These are phyloP conservation scores for Amphilophus citrinellus DNA, from an alignment of 2,113 vertebrate genomes.

Conservation along the genomic window DNA sequence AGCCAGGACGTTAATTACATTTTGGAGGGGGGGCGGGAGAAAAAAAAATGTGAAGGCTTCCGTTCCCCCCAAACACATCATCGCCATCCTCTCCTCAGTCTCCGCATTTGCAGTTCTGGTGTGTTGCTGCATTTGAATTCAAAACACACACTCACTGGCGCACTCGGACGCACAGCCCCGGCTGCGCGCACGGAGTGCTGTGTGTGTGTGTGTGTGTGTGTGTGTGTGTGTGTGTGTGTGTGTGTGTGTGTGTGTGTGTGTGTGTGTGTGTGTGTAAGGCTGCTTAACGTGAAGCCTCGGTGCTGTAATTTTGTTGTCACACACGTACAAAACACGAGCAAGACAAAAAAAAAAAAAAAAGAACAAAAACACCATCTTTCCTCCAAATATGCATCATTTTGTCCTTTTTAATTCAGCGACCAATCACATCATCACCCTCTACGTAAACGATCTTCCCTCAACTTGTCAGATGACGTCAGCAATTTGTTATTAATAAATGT, in stretches of 20 bases:
- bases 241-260: not conserved
- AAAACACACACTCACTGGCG: conserved; percentile 83
- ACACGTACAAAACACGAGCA: not conserved
- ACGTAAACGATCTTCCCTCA: conserved; percentile 47
- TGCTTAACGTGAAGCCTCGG: conserved; percentile 59
- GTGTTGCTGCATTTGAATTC: conserved; percentile 85
- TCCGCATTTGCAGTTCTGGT: conserved; percentile 77
- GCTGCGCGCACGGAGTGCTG: conserved; percentile 55
- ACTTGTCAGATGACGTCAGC: conserved; percentile 68
- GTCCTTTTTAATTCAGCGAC: conserved; percentile 21
- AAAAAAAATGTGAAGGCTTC: conserved; percentile 3
- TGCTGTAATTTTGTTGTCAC: conserved; percentile 64
- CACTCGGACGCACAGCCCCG: conserved; percentile 74
- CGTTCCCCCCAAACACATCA: conserved; percentile 61
- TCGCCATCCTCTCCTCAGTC: conserved; percentile 68
- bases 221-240: not conserved
- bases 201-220: not conserved
- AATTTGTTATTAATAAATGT: conserved; percentile 61
- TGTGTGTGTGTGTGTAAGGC: not conserved
- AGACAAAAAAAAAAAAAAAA: not conserved
- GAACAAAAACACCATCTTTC: not conserved
- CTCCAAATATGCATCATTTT: conserved; percentile 22
- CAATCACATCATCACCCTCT: conserved; percentile 50
- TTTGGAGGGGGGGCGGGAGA: not conserved
- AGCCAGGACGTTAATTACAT: conserved; percentile 15